A percentile compares a stretch with the other conserved stretches of the same genome.
These are phyloP conservation scores for Babyrousa celebensis DNA, from an alignment of 2,797 vertebrate species.

Conservation along the genomic window DNA sequence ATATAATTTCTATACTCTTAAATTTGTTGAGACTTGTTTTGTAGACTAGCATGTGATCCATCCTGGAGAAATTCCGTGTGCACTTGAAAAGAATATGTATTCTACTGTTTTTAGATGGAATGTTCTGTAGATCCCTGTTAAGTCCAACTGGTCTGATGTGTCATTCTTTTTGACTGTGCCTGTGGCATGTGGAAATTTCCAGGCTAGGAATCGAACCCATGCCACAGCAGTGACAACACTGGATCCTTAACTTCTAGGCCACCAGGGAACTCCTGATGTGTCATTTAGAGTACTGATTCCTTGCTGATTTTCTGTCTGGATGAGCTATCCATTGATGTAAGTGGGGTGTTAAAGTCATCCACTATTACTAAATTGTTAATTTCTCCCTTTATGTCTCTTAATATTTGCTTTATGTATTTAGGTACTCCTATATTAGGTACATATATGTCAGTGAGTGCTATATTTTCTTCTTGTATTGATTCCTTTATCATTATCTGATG, in stretches of 20 bases:
- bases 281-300: background rate
- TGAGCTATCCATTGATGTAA: background rate
- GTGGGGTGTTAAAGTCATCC: background rate
- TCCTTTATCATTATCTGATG: background rate
- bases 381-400: background rate
- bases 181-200: too few relatives aligned
- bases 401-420: background rate
- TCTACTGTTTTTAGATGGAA: background rate
- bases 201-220: too few relatives aligned
- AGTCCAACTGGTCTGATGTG: background rate
- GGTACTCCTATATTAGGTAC: background rate
- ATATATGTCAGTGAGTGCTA: background rate
- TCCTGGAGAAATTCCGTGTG: background rate
- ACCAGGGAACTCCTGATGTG: too few relatives aligned
- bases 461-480: background rate
- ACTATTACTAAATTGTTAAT: background rate
- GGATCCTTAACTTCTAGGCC: too few relatives aligned
- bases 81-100: background rate
- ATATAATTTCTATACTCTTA: background rate
- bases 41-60: background rate
- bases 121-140: background rate
- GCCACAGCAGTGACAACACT: too few relatives aligned
- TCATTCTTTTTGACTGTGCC: too few relatives aligned
- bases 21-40: background rate
- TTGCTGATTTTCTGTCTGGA: background rate